phyloP scores from a whole-genome alignment of 2,797 vertebrate species.

The Salmo trutta region DNA sequence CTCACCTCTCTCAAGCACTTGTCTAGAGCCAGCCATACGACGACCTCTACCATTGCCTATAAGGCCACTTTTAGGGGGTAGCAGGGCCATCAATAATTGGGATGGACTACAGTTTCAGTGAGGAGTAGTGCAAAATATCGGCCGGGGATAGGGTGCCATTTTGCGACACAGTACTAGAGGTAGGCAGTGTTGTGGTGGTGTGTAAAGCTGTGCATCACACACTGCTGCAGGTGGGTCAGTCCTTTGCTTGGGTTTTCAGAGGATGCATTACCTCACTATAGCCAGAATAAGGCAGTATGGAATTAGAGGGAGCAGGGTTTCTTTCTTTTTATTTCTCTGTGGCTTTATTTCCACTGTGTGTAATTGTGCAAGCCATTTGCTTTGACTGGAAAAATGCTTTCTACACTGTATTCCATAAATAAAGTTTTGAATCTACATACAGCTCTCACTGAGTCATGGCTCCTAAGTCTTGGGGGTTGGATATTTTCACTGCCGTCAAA shows the following conservation, averaged over 20 bases:
- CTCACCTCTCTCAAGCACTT: conserved; percentile 45
- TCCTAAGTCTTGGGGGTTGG: background rate
- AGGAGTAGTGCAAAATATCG: background rate
- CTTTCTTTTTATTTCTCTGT: conserved; percentile 56
- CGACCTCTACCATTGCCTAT: background rate
- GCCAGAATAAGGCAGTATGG: conserved; percentile 62
- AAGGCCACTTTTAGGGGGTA: background rate
- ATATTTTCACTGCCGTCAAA: too few relatives aligned
- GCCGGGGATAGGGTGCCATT: too few relatives aligned
- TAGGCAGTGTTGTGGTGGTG: background rate
- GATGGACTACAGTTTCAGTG: background rate
- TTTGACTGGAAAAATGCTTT: conserved; percentile 95
- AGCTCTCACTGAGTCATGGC: background rate
- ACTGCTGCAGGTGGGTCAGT: conserved; percentile 49
- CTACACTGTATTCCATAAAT: conserved; percentile 98
- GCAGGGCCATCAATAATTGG: background rate
- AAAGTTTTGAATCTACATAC: conserved; percentile 94
- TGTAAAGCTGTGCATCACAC: conserved; percentile 30
- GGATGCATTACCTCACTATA: conserved; percentile 47
- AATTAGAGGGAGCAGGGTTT: conserved; percentile 66
- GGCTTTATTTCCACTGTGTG: conserved; percentile 72
- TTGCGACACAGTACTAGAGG: background rate
- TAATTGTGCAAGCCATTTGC: conserved; percentile 93
- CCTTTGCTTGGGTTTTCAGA: conserved; percentile 42
- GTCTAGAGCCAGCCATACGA: background rate